Evolutionary conservation across 2,797 vertebrate species (phyloP).

Genomic region (Sebastes trivittatus): DNA sequence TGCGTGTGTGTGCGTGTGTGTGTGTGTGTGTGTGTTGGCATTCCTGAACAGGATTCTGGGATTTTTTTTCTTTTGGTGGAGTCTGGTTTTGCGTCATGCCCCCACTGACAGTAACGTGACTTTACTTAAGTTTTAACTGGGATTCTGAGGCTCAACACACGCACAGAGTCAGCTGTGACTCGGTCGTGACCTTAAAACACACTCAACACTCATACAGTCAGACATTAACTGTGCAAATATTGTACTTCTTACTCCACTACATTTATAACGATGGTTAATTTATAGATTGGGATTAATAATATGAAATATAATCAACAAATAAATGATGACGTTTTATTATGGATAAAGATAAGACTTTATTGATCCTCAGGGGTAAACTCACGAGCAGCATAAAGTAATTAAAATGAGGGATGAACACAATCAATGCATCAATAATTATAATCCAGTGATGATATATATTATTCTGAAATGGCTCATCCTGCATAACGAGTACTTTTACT

Average conservation of each 20-base stretch:
- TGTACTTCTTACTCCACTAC: background rate
- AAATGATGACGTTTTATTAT: background rate
- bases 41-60: background rate
- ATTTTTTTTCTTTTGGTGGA: background rate
- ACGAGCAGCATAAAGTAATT: too few species aligned
- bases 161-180: background rate
- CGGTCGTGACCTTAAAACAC: background rate
- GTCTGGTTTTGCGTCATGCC: background rate
- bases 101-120: conserved; percentile 20
- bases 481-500: too few species aligned
- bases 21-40: conserved; percentile 1
- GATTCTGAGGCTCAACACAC: background rate
- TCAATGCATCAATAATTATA: too few species aligned
- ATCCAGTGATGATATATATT: too few species aligned
- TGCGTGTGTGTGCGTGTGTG: conserved; percentile 11
- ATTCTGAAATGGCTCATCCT: too few species aligned
- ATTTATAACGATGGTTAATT: background rate
- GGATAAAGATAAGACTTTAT: too few species aligned
- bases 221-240: background rate
- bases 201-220: background rate
- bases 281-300: background rate
- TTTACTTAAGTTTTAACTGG: conserved; percentile 15
- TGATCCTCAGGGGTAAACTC: too few species aligned
- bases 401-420: too few species aligned
- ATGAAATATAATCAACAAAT: background rate